phyloP scores from a whole-genome alignment of 2,113 vertebrate species.

The Rhipidura dahli region DNA sequence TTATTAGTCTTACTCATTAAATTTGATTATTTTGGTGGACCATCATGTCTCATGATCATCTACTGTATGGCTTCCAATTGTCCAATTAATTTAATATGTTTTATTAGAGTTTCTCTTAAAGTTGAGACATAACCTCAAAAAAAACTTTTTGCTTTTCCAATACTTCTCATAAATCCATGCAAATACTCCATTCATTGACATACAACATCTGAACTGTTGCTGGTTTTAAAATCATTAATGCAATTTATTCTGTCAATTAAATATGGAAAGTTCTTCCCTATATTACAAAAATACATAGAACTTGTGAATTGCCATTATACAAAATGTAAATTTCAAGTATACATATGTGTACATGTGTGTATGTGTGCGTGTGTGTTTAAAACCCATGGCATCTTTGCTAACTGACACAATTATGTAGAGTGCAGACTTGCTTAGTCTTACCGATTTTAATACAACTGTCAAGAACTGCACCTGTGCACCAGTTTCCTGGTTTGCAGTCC shows the following conservation, averaged over 20 bases:
- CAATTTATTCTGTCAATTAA: background rate
- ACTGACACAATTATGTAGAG: background rate
- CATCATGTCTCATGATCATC: background rate
- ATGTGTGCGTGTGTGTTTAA: background rate
- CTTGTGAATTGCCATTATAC: background rate
- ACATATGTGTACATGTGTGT: background rate
- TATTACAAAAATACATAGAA: background rate
- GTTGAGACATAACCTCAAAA: background rate
- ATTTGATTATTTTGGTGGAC: background rate
- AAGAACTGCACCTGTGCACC: background rate
- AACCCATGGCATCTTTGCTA: background rate
- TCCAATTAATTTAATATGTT: background rate
- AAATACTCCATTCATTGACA: background rate
- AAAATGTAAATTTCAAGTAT: background rate
- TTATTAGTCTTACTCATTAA: background rate
- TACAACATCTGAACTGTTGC: background rate
- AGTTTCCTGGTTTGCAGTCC: background rate
- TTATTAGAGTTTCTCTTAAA: background rate
- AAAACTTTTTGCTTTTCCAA: background rate
- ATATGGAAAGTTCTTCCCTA: background rate
- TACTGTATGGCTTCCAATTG: background rate
- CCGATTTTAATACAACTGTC: background rate
- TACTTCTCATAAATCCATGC: background rate
- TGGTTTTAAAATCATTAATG: background rate
- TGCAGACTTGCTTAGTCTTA: background rate